Conservation (phyloP, 2,888 invertebrate species). For the Teleogryllus oceanicus region DNA sequence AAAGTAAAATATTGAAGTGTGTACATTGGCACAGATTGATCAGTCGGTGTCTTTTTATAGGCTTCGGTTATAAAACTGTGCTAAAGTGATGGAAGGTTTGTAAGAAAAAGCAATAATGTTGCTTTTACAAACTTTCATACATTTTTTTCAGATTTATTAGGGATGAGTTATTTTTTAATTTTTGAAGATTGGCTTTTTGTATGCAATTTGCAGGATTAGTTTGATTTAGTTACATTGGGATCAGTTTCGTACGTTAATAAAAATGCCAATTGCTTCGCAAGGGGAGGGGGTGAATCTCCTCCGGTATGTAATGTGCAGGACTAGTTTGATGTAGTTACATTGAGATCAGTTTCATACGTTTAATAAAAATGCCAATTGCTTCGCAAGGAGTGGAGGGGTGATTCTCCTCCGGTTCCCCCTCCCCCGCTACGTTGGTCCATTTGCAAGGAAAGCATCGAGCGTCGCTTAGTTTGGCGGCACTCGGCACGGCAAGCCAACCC, state of each 20-base stretch:
- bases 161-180: neutral
- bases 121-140: neutral
- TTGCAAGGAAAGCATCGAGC: conserved; percentile 26
- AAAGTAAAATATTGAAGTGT: neutral
- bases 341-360: neutral
- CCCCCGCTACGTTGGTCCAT: conserved; percentile 5
- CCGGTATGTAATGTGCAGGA: neutral
- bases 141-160: neutral
- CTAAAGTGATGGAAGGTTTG: conserved; percentile 21
- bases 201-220: neutral
- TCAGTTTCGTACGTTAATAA: no score
- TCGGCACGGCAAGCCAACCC: conserved; percentile 40
- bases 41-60: conserved; percentile 22
- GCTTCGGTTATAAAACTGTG: conserved; percentile 35
- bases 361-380: no score
- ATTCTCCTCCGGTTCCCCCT: neutral
- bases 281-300: neutral
- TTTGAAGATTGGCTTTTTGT: neutral
- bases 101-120: neutral
- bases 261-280: neutral
- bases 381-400: neutral
- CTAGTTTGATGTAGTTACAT: neutral
- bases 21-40: conserved; percentile 30
- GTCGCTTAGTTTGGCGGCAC: conserved; percentile 28
- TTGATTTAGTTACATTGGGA: neutral